phyloP scores from a whole-genome alignment of 2,797 vertebrate genomes.

The Platalea minor region DNA sequence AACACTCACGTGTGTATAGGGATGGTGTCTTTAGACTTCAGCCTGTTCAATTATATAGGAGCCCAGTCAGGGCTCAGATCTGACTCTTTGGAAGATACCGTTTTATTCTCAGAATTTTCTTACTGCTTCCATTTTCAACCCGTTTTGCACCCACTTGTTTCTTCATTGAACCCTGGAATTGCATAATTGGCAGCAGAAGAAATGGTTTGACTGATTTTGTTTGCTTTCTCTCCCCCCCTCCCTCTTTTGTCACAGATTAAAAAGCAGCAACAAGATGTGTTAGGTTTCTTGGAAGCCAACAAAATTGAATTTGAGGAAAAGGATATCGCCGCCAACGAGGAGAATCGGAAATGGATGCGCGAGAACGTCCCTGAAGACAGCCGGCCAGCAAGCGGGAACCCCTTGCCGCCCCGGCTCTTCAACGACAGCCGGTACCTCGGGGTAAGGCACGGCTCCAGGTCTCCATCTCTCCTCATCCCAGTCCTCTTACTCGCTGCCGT shows the following conservation, averaged over 20 bases:
- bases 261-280: conserved; percentile 96
- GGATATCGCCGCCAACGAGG: conserved; percentile 92
- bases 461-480: background rate
- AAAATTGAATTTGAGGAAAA: conserved; percentile 95
- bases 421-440: conserved; percentile 90
- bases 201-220: background rate
- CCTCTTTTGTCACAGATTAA: conserved; percentile 83
- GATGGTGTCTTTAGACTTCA: background rate
- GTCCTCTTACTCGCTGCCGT: background rate
- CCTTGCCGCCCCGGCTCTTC: conserved; percentile 94
- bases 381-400: conserved; percentile 86
- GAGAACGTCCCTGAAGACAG: conserved; percentile 91
- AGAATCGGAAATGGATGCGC: conserved; percentile 95
- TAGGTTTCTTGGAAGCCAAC: conserved; percentile 90
- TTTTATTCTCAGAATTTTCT: background rate
- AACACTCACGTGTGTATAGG: background rate
- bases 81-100: background rate
- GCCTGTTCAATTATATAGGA: background rate
- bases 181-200: background rate
- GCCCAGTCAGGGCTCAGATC: background rate
- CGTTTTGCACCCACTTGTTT: background rate
- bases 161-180: background rate
- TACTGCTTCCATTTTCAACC: background rate
- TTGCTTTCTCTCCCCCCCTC: background rate
- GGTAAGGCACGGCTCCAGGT: conserved; percentile 75